These are phyloP conservation scores for Autographa pulchrina DNA, from an alignment of 2,888 invertebrate genomes.

Conservation along the genomic window DNA sequence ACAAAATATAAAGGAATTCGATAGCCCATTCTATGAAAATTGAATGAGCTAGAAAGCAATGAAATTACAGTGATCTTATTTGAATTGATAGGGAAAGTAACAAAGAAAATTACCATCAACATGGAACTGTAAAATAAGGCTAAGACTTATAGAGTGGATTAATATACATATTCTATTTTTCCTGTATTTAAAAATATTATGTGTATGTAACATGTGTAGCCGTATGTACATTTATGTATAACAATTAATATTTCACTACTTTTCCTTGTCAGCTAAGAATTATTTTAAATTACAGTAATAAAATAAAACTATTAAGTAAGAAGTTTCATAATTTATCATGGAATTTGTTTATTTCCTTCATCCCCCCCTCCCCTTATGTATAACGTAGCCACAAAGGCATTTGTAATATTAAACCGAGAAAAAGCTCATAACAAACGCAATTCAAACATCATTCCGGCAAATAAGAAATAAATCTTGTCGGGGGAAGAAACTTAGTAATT, in stretches of 20 bases:
- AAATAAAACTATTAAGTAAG: background rate
- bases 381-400: conserved; percentile 35
- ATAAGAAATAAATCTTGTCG: conserved; percentile 60
- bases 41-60: conserved; percentile 64
- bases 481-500: conserved; percentile 70
- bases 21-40: conserved; percentile 61
- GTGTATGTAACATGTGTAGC: too few relatives aligned
- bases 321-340: conserved; percentile 17
- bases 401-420: conserved; percentile 46
- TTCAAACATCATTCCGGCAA: conserved; percentile 57
- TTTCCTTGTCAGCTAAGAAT: background rate
- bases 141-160: background rate
- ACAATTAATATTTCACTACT: too few relatives aligned
- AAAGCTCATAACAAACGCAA: conserved; percentile 56
- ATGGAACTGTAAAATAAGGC: conserved; percentile 53
- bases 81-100: conserved; percentile 71
- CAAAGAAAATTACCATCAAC: conserved; percentile 70
- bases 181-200: too few relatives aligned
- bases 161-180: too few relatives aligned
- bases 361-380: conserved; percentile 34
- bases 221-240: too few relatives aligned
- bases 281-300: background rate
- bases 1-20: conserved; percentile 25
- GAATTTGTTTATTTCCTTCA: conserved; percentile 22
- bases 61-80: conserved; percentile 71